phyloP scores from a whole-genome alignment of 2,888 invertebrate species.

The Keiferia lycopersicella region DNA sequence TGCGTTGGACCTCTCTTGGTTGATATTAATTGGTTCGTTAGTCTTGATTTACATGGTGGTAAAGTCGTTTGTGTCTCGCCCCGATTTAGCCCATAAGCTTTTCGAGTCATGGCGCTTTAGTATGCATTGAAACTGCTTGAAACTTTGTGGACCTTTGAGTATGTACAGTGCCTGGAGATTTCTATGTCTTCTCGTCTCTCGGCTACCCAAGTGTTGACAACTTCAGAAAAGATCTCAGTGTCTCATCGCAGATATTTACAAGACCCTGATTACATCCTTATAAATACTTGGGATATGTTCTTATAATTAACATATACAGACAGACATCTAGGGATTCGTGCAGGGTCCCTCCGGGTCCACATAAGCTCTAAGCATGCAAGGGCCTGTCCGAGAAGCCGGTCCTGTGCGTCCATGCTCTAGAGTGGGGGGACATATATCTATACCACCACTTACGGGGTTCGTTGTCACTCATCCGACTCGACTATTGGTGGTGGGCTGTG shows the following conservation, averaged over 20 bases:
- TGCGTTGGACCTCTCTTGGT: not conserved
- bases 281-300: constrained; percentile 22
- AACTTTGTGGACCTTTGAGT: constrained; percentile 12
- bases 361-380: constrained; percentile 79
- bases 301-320: constrained; percentile 51
- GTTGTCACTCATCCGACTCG: constrained; percentile 66
- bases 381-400: constrained; percentile 73
- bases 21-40: constrained; percentile 16
- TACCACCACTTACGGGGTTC: constrained; percentile 71
- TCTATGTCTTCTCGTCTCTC: not conserved
- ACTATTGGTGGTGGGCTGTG: constrained; percentile 5
- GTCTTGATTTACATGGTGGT: constrained; percentile 7
- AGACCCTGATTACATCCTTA: constrained; percentile 11
- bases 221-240: not conserved
- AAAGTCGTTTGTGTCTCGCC: not conserved
- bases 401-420: constrained; percentile 75
- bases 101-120: constrained; percentile 12
- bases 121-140: constrained; percentile 7
- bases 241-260: not conserved
- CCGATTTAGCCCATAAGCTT: not conserved
- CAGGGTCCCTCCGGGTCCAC: constrained; percentile 66
- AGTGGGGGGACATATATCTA: constrained; percentile 62
- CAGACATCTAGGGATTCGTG: constrained; percentile 72
- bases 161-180: constrained; percentile 6
- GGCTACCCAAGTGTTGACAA: not conserved